phyloP scores from a whole-genome alignment of 2,113 vertebrate species.

The Sus scrofa region T2T-Sscrofa CM000813.6:156004001-156004500 shows the following conservation, averaged over 20 bases:
- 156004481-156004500: neutral
- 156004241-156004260: neutral
- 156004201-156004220: neutral
- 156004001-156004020: neutral
- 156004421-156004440: neutral
- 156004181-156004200: neutral
- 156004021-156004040: neutral
- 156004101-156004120: neutral
- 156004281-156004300: neutral
- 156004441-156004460: neutral
- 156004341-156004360: slow-evolving; percentile 12
- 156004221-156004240: neutral
- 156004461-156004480: neutral
- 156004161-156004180: neutral
- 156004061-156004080: neutral
- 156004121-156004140: neutral
- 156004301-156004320: neutral
- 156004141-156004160: neutral
- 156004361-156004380: neutral
- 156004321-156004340: slow-evolving; percentile 73
- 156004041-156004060: neutral
- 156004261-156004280: neutral
- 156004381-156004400: slow-evolving; percentile 39
- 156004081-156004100: slow-evolving; percentile 37
- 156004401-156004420: neutral